Percentiles rank a stretch among this genome's conserved stretches.
Evolutionary conservation across 1,140 invertebrate species (phyloP).

Genomic region (Nylanderia fulva): DNA sequence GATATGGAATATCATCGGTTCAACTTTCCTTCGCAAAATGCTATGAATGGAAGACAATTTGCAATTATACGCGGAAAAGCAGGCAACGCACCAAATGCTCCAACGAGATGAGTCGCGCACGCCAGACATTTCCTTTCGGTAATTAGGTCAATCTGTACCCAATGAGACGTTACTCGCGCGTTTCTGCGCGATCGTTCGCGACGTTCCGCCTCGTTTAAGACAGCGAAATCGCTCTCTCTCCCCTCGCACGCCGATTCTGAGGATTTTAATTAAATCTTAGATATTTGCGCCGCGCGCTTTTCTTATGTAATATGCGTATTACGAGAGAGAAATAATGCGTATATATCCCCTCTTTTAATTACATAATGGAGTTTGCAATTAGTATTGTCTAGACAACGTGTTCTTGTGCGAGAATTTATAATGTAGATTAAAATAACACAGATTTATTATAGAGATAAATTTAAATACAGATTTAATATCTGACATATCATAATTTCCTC

Average conservation of each 20-base stretch:
- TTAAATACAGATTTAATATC: too few species aligned
- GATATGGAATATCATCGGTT: background rate
- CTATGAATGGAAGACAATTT: conserved; percentile 68
- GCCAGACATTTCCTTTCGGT: conserved; percentile 72
- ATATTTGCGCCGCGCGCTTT: conserved; percentile 22
- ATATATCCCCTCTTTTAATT: background rate
- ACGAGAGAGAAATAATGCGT: background rate
- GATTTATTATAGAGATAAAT: too few species aligned
- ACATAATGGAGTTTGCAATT: background rate
- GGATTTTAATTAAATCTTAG: conserved; percentile 72
- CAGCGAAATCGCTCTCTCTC: conserved; percentile 45
- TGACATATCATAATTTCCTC: too few species aligned
- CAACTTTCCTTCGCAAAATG: conserved; percentile 11
- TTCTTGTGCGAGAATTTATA: conserved; percentile 8
- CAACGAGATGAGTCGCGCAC: conserved; percentile 54
- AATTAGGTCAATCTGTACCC: conserved; percentile 75
- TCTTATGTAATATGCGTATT: background rate
- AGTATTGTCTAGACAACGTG: background rate
- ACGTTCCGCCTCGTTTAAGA: conserved; percentile 70
- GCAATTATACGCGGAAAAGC: conserved; percentile 68
- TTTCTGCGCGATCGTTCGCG: conserved; percentile 56
- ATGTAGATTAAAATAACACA: too few species aligned
- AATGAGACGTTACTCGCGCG: conserved; percentile 72
- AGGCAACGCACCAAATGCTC: conserved; percentile 66
- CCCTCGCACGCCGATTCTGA: conserved; percentile 33